Evolutionary conservation across 2,113 vertebrate genomes (phyloP).

Genomic region (Corythaixoides concolor): DNA sequence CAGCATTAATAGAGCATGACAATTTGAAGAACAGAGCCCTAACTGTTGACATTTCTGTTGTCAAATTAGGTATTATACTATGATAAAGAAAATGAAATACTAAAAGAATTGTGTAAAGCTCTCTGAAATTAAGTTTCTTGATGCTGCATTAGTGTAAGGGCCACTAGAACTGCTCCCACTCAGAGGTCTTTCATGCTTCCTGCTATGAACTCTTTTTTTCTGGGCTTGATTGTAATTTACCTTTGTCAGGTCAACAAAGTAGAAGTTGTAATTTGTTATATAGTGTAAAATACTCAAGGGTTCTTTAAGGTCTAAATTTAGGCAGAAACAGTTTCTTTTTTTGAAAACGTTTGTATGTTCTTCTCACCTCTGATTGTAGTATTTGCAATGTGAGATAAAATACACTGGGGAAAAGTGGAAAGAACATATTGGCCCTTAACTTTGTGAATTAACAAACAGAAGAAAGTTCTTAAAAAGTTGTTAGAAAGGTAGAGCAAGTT

Average conservation of each 20-base stretch:
- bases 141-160: conserved; percentile 63
- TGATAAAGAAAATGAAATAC: conserved; percentile 72
- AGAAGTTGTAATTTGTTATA: not conserved
- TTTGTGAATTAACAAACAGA: not conserved
- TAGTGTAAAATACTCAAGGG: not conserved
- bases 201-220: not conserved
- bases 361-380: not conserved
- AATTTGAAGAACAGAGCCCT: conserved; percentile 72
- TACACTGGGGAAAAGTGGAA: not conserved
- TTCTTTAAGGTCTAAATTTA: not conserved
- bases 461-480: not conserved
- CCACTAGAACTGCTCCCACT: conserved; percentile 45
- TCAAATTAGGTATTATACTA: conserved; percentile 69
- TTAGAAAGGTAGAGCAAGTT: not conserved
- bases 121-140: conserved; percentile 67
- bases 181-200: conserved; percentile 64
- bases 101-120: conserved; percentile 60
- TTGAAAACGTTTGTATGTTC: not conserved
- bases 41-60: conserved; percentile 75
- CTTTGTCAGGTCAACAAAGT: not conserved
- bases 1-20: conserved; percentile 73
- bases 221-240: not conserved
- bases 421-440: not conserved
- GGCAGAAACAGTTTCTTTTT: not conserved
- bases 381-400: not conserved